Evolutionary conservation across 2,888 invertebrate species (phyloP).

Genomic region (Nemoura dubitans): DNA sequence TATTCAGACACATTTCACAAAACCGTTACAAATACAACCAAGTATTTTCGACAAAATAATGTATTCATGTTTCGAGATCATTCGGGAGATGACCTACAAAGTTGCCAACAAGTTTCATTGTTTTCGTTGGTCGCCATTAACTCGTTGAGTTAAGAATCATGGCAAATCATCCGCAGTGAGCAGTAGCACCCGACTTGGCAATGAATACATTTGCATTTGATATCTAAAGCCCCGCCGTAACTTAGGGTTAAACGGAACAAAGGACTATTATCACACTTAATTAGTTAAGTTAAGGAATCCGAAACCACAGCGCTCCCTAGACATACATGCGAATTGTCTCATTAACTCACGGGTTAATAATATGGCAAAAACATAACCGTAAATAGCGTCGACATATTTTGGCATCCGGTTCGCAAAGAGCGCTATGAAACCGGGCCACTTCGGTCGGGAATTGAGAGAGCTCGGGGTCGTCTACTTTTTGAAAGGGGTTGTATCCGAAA

Average conservation of each 20-base stretch:
- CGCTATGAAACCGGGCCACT: neutral
- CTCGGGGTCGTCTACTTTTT: neutral
- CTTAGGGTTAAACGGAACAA: neutral
- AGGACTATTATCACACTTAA: neutral
- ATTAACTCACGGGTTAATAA: neutral
- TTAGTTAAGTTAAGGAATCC: neutral
- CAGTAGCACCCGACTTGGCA: neutral
- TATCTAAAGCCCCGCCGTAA: neutral
- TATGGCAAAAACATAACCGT: neutral
- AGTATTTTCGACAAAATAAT: too few relatives aligned
- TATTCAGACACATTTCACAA: too few relatives aligned
- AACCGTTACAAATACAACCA: too few relatives aligned
- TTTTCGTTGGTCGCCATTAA: neutral
- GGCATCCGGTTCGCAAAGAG: neutral
- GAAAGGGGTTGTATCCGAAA: neutral
- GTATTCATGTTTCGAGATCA: too few relatives aligned
- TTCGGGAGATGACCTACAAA: neutral
- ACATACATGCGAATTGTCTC: neutral
- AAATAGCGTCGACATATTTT: neutral
- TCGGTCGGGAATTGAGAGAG: too few relatives aligned
- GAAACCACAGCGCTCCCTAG: neutral
- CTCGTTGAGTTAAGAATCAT: neutral
- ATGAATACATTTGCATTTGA: neutral
- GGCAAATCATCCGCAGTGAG: neutral
- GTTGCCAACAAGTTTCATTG: neutral